phyloP scores from a whole-genome alignment of 2,797 vertebrate genomes.

The Crax fasciolata region DNA sequence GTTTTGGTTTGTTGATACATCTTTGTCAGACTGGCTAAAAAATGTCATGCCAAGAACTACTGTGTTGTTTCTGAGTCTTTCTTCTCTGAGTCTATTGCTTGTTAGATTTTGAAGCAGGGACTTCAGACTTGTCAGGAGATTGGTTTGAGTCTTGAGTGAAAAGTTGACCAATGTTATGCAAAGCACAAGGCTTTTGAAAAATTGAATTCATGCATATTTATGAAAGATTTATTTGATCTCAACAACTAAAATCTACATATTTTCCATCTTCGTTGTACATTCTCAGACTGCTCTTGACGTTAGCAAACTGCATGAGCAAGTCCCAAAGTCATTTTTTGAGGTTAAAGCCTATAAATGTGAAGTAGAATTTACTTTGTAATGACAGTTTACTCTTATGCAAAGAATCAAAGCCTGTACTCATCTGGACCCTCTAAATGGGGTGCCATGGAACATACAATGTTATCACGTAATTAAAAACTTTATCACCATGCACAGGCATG shows the following conservation, averaged over 20 bases:
- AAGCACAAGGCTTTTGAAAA: background rate
- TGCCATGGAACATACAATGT: background rate
- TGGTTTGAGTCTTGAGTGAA: background rate
- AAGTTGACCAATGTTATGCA: background rate
- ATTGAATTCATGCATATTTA: background rate
- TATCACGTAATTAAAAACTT: background rate
- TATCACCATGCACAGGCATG: background rate
- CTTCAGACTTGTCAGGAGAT: background rate
- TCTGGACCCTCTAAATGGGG: background rate
- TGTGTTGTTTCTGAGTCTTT: background rate
- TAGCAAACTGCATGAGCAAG: background rate
- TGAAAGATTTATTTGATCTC: background rate
- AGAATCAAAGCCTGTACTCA: background rate
- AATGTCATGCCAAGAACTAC: background rate
- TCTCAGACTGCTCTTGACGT: background rate
- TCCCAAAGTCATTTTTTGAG: background rate
- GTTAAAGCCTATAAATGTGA: background rate
- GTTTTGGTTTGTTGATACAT: background rate
- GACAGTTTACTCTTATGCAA: background rate
- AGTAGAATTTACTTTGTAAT: background rate
- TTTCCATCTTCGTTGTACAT: background rate
- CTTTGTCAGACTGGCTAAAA: constrained; percentile 3
- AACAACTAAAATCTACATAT: background rate
- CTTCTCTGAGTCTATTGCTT: background rate
- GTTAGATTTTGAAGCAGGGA: background rate